Evolutionary conservation across 2,888 invertebrate species (phyloP), one percentile per base, ranked within the genome.

Genomic region (Ophioninae sp.): DNA sequence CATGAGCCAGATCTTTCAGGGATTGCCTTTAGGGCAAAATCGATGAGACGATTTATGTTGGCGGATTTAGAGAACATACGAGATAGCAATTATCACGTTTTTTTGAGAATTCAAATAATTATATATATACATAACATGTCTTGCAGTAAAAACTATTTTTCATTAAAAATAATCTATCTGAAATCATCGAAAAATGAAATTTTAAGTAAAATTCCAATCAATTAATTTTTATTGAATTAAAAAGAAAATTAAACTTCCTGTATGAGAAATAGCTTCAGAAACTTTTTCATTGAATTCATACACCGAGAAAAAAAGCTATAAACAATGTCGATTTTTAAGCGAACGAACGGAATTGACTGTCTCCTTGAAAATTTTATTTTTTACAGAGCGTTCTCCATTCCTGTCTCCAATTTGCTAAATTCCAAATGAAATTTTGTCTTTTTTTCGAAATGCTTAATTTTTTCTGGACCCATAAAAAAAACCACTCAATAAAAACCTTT

Each of bases 11-110:
- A 77, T 77, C 74, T 65, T 72, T 20, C 37, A 62, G 72, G 37
- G 67, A 80, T 81, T 81, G 83, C 69, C 67, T 21, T 61, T 76
- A 62, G 59, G 68, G 23, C 81, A 79, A 72, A 61, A 79, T 70
- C 74, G 56, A 41, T 78, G 70, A 65, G 69, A 70, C 85, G 62
- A 73, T 73, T 77, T 68, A 79, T 30, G 23, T 57, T 17, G 56
- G 1, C 50, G 37, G 56, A 0, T 30, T 37, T 7, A 17, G 17
- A 56, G 56, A 59, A 76, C 7, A 41, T 50, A 13, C 13, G 17
- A 5, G 62, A 17, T 30, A 6, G 30, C 13, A 30, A 30, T 64
- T 30, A 30, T 37, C 17, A 64, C 23, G 10, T 6, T 13, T 50
- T 50, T 50, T 17, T 50, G 17, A 64, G 6, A 37, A 1, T 30